phyloP scores from a whole-genome alignment of 2,797 vertebrate genomes.

The Erethizon dorsatum region DNA sequence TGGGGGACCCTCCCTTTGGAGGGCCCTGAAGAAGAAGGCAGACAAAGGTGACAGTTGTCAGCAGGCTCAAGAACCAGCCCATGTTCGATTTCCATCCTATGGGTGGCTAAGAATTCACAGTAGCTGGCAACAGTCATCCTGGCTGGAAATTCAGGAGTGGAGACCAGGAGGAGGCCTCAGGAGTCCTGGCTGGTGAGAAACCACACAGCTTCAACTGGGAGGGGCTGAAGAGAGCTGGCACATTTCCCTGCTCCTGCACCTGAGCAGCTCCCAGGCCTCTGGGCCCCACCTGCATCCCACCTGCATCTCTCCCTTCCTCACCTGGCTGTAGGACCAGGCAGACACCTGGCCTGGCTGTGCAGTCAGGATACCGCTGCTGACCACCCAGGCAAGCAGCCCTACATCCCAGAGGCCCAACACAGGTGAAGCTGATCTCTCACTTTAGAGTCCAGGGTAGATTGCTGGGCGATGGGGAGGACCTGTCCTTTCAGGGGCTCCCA shows the following conservation, averaged over 20 bases:
- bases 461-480: accelerated
- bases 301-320: not conserved
- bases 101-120: not conserved
- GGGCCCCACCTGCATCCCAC: not conserved
- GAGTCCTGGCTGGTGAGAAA: not conserved
- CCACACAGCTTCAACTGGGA: not conserved
- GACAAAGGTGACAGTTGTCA: not conserved
- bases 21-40: not conserved
- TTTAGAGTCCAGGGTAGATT: not conserved
- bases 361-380: not conserved
- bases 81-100: not conserved
- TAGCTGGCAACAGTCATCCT: not conserved
- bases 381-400: no score
- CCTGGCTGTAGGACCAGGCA: not conserved
- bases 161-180: not conserved
- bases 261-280: not conserved
- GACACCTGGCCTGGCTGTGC: not conserved
- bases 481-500: not conserved
- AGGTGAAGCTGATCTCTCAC: not conserved
- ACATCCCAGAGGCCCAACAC: not conserved
- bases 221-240: accelerated
- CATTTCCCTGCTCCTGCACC: not conserved
- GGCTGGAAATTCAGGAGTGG: no score
- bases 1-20: not conserved
- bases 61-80: not conserved